Base-by-base conservation (phyloP, 1,140 invertebrate genomes). In the Drosophila lacertosa region DNA sequence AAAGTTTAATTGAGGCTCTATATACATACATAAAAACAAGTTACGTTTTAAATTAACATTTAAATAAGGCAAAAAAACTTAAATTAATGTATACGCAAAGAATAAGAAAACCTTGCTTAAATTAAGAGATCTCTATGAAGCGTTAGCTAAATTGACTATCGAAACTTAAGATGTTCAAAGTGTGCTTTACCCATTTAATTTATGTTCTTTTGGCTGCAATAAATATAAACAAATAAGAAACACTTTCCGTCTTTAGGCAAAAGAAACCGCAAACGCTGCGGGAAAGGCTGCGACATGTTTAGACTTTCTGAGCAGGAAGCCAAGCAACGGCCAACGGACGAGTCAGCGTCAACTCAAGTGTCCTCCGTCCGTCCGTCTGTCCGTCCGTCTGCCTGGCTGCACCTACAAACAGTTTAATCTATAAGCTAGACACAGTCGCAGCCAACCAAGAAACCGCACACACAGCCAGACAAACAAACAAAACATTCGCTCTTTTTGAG, bases 251-350 rank as follows among this genome's bases (percentile, higher is more conserved):
- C 80, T 84, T 84, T 70, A 64, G 50, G 62, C 65, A 65, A 60
- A 62, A 62, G 29, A 71, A 72, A 80, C 62, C 66, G 39, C 68
- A 81, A 64, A 79, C 73, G 72, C 77, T 74, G 76, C 81, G 68
- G 73, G 63, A 82, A 82, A 82, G 72, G 62, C 67, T 63, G 59
- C 58, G 77, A 88, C 77, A 88, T 84, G 82, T 81, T 84, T 86
- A 72, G 77, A 86, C 68, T 81, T 70, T 66, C 68, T 84, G 82
- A 86, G 69, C 82, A 84, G 81, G 81, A 84, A 84, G 74, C 81
- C 77, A 86, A 68, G 60, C 69, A 86, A 86, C 51, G 57, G 57
- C 72, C 54, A 74, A n/a, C n/a, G 58, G 64, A 54, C 71, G 45
- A 50, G 60, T 65, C 68, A 65, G 22, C 50, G 51, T 54, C 63